These are phyloP conservation scores for Pelecanoides urinatrix DNA, from an alignment of 2,113 vertebrate species.

Conservation along the genomic window DNA sequence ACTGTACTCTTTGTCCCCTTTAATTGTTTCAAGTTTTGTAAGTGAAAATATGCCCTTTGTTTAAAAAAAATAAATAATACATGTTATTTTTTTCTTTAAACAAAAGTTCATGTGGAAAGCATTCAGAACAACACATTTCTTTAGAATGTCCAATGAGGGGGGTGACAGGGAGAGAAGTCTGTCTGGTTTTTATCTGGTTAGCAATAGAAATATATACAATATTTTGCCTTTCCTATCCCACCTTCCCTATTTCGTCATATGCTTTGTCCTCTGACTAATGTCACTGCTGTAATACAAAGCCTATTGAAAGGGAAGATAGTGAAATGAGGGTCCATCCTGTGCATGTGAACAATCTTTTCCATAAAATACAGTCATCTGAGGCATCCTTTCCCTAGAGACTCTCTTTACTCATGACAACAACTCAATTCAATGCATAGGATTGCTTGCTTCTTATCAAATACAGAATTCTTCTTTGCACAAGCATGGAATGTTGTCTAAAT, in stretches of 20 bases:
- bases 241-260: neutral
- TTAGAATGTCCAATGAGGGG: neutral
- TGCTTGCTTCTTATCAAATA: neutral
- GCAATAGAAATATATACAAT: neutral
- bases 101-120: neutral
- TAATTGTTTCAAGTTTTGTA: constrained; percentile 17
- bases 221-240: neutral
- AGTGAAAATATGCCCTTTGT: neutral
- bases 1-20: neutral
- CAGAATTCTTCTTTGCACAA: neutral
- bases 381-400: neutral
- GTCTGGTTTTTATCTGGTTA: neutral
- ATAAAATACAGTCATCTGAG: neutral
- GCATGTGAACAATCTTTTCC: neutral
- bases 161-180: neutral
- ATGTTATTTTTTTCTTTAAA: neutral
- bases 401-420: neutral
- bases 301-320: neutral
- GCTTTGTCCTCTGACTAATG: neutral
- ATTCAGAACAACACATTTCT: neutral
- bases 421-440: neutral
- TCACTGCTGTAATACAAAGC: neutral
- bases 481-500: neutral
- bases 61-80: neutral
- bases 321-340: neutral